Evolutionary conservation across 1,140 invertebrate genomes (phyloP), one percentile per base, ranked within the genome.

Genomic region (Laodelphax striatellus): DNA sequence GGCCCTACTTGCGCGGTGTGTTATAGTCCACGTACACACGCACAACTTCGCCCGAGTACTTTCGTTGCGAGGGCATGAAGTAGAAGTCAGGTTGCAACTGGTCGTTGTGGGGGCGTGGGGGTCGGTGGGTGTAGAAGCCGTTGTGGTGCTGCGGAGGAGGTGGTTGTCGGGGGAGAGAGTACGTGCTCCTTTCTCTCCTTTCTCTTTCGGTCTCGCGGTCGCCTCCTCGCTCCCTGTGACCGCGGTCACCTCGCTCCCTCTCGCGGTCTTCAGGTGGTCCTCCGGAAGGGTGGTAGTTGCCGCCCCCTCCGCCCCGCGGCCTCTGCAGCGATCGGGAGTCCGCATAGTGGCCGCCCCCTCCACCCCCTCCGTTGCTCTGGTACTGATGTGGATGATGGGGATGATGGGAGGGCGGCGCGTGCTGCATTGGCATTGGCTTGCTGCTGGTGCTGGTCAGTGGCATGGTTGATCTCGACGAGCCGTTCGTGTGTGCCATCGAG

Each of bases 11-110:
- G 41, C 65, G 57, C n/a, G 76, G 76, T 57, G 81, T 80, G 70
- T 83, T 84, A 68, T 90, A 88, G 71, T 92, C 87, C 1, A 94
- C 91, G 71, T 90, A 93, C 5, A 94, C 91, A 63, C 89, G 78
- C n/a, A 94, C 89, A 1, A 92, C 85, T 76, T 94, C 91, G 60
- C 91, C 91, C 64, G 90, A 92, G 74, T 94, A 93, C 71, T 94
- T 92, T 54, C 92, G 75, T 68, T 95, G 92, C 31, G 90, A 92
- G 14, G 91, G 92, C 90, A 94, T 94, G 70, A 94, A 94, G 73
- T 94, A 95, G 73, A 94, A 94, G 73, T 95, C 92, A 0, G 91
- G 87, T 62, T 85, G 79, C 68, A 78, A 52, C 66, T 76, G 68
- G 53, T 66, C 63, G 28, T 58, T 58, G 68, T 62, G 70, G 59